Evolutionary conservation across 2,797 vertebrate genomes (phyloP).

Genomic region (Trichosurus vulpecula): DNA sequence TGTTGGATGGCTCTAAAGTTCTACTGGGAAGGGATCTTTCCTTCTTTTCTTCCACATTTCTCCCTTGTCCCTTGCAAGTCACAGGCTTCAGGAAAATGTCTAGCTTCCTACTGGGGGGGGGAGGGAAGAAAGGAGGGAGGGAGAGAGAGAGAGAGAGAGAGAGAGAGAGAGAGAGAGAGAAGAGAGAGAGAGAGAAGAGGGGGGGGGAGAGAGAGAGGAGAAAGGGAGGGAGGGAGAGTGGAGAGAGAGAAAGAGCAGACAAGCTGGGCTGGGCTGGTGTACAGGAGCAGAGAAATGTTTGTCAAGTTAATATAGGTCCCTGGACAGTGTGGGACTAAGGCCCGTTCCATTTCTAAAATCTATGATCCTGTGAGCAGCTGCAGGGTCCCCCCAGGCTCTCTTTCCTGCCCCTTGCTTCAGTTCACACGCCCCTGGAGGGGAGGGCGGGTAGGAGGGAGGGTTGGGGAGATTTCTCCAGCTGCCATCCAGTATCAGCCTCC

Average conservation of each 20-base stretch:
- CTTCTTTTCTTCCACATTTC: not conserved
- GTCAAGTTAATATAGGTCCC: not conserved
- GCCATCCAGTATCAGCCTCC: not conserved
- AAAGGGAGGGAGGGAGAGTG: no score
- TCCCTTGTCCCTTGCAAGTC: not conserved
- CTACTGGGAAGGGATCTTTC: not conserved
- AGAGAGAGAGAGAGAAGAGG: no score
- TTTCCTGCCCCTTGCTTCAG: constrained; percentile 22
- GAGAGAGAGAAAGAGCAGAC: no score
- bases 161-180: no score
- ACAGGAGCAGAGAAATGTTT: not conserved
- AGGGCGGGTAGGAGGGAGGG: not conserved
- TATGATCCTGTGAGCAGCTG: constrained; percentile 60
- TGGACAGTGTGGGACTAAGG: not conserved
- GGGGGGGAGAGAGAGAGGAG: no score
- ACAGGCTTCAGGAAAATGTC: not conserved
- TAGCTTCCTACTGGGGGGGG: not conserved
- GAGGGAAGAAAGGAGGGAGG: no score
- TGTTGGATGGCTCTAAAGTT: not conserved
- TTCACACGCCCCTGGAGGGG: constrained; percentile 70
- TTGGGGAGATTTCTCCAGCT: constrained; percentile 7
- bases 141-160: no score
- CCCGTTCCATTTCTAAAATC: constrained; percentile 1
- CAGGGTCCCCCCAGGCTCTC: constrained; percentile 24
- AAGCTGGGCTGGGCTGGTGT: not conserved